Evolutionary conservation across 2,113 vertebrate genomes (phyloP).

Genomic region (Lipotes vexillifer): DNA sequence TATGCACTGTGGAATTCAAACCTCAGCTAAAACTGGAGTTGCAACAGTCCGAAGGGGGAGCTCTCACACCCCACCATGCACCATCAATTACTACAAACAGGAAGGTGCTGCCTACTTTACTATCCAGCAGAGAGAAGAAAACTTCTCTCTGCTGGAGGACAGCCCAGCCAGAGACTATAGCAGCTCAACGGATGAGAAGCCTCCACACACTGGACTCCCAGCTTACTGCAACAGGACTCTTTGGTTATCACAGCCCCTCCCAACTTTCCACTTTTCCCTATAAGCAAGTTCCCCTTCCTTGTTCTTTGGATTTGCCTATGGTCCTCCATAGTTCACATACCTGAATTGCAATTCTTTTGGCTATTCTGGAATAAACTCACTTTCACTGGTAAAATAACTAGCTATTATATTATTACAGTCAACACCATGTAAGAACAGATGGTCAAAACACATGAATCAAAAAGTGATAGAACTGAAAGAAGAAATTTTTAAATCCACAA

Average conservation of each 20-base stretch:
- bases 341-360: neutral
- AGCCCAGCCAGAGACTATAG: neutral
- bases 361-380: neutral
- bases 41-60: neutral
- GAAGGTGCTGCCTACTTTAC: neutral
- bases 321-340: neutral
- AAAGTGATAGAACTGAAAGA: neutral
- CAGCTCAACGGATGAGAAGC: neutral
- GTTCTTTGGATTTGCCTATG: neutral
- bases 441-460: neutral
- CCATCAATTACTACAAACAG: neutral
- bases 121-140: neutral
- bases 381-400: neutral
- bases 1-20: neutral
- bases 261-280: neutral
- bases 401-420: neutral
- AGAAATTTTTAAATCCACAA: neutral
- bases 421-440: neutral
- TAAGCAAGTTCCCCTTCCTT: neutral
- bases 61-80: neutral
- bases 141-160: neutral
- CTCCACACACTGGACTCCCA: neutral
- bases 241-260: neutral
- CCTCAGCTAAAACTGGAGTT: neutral
- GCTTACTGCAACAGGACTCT: neutral